phyloP scores from a whole-genome alignment of 2,888 invertebrate species.

The Chaetoderma sp. region DNA sequence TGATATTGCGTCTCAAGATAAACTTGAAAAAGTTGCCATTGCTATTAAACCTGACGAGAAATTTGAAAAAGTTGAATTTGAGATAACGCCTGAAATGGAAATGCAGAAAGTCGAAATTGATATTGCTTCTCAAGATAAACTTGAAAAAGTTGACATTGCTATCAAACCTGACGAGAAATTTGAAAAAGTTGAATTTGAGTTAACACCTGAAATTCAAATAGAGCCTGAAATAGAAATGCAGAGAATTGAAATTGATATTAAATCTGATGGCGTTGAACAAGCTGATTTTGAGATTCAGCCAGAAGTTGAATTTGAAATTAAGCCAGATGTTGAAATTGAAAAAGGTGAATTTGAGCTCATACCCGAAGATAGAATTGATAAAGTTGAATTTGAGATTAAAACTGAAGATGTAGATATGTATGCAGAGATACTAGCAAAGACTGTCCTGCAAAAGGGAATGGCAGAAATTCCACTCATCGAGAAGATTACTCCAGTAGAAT shows the following conservation, averaged over 20 bases:
- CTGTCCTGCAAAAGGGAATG: background rate
- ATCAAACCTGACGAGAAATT: no score
- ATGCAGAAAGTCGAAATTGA: no score
- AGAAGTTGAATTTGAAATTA: background rate
- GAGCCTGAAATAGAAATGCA: background rate
- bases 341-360: background rate
- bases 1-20: background rate
- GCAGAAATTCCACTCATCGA: background rate
- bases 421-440: background rate
- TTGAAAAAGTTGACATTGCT: background rate
- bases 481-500: background rate
- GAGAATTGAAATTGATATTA: background rate
- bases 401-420: background rate
- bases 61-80: conserved; percentile 24
- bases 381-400: background rate
- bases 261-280: background rate
- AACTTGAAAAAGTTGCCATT: background rate
- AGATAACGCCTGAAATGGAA: conserved; percentile 28
- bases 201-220: background rate
- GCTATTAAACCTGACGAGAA: conserved; percentile 32
- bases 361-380: background rate
- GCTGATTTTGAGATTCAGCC: no score
- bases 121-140: conserved; percentile 1
- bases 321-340: background rate
- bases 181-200: background rate